phyloP scores from a whole-genome alignment of 2,888 invertebrate genomes.

The Drosophila quinaria region DNA sequence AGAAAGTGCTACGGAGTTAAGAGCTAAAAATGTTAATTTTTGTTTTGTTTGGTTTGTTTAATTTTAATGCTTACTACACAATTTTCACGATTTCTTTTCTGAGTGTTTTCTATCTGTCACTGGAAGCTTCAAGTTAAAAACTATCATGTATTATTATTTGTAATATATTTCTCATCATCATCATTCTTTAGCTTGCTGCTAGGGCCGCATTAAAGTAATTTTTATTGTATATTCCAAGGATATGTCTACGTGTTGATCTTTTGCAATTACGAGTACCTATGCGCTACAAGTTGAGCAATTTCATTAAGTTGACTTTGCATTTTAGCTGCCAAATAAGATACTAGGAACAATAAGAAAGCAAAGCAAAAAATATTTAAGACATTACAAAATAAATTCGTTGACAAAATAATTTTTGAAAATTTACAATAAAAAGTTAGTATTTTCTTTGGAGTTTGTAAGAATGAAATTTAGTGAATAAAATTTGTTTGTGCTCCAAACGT shows the following conservation, averaged over 20 bases:
- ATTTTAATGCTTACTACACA: conserved; percentile 73
- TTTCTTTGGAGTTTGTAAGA: conserved; percentile 69
- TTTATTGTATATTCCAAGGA: conserved; percentile 83
- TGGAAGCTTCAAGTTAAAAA: conserved; percentile 80
- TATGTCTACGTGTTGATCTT: conserved; percentile 84
- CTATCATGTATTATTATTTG: conserved; percentile 59
- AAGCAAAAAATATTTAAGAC: conserved; percentile 43
- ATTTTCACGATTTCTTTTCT: conserved; percentile 55
- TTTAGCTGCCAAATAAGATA: conserved; percentile 73
- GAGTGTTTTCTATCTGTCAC: conserved; percentile 65
- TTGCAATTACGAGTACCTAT: conserved; percentile 67
- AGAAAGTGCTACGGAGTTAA: conserved; percentile 78
- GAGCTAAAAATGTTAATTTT: conserved; percentile 66
- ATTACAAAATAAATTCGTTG: conserved; percentile 63
- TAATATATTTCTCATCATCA: conserved; percentile 48
- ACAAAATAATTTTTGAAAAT: conserved; percentile 28
- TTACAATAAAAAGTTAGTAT: conserved; percentile 66
- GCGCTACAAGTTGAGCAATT: conserved; percentile 76
- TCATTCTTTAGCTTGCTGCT: conserved; percentile 53
- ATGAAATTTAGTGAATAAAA: conserved; percentile 36
- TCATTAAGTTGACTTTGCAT: conserved; percentile 64
- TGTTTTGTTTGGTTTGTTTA: conserved; percentile 37
- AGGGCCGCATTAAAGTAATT: conserved; percentile 79
- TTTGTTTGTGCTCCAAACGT: conserved; percentile 17
- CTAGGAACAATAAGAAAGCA: conserved; percentile 52